Base-by-base conservation (phyloP, 2,113 vertebrate species). In the Zosterops hypoxanthus region DNA sequence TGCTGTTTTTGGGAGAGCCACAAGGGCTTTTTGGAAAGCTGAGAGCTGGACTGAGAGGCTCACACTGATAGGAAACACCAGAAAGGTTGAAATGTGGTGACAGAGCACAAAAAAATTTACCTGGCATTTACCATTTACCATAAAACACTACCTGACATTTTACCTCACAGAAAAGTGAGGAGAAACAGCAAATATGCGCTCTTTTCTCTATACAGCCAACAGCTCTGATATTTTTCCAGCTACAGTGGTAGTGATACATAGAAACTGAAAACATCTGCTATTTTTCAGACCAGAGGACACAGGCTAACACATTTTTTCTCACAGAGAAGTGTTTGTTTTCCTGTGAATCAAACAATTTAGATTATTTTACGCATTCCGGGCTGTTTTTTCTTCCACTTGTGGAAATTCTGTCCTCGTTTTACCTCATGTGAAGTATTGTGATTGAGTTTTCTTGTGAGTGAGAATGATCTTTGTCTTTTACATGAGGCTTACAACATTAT, bases 1-100 rank as follows among this genome's bases (percentile, higher is more conserved):
- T 73, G n/a, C 20, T 36, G 47, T 12, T 65, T 6, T 8, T 3
- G 0, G 1, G 55, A 73, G 29, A 87, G 23, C 18, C 0, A 3
- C 28, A 13, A 60, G 11, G 17, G 23, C 9, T 65, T 19, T 22
- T 22, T 2, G 3, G 21, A n/a, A 66, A 76, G 11, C 3, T 1
- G 3, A 36, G 41, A 73, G 16, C 4, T 17, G 3, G 18, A 23
- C 19, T 69, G 49, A 72, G 44, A 59, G 12, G 23, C 9, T 72
- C 39, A 2, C 1, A 2, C 33, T 47, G 16, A 46, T 64, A 39
- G 14, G 13, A 59, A 85, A 41, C 20, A 21, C 6, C 59, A 28
- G 4, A 29, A 12, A 78, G 5, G 11, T 10, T 12, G 3, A 72
- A 64, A 7, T 31, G n/a, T 12, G 6, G 23, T 55, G 44, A 69